Evolutionary conservation across 2,888 invertebrate species (phyloP).

Genomic region (Crematogaster levior): DNA sequence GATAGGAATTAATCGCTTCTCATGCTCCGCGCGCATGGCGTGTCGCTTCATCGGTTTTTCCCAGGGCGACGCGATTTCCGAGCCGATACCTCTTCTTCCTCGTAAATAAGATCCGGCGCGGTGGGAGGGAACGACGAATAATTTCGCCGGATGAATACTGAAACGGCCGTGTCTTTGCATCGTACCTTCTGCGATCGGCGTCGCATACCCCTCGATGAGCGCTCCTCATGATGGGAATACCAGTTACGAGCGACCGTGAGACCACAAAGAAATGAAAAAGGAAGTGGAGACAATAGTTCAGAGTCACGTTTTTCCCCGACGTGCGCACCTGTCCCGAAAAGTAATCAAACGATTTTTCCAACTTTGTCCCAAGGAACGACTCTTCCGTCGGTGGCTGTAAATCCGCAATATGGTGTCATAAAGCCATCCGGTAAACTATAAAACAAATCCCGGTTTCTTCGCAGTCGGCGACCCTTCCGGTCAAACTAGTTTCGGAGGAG

Average conservation of each 20-base stretch:
- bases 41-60: slow-evolving; percentile 68
- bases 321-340: slow-evolving; percentile 14
- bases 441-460: slow-evolving; percentile 52
- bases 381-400: neutral
- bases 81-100: slow-evolving; percentile 65
- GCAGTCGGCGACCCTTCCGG: slow-evolving; percentile 61
- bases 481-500: slow-evolving; percentile 78
- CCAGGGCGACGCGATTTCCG: slow-evolving; percentile 76
- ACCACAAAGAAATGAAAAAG: neutral
- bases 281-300: neutral
- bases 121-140: slow-evolving; percentile 69
- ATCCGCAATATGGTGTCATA: neutral
- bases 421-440: slow-evolving; percentile 46
- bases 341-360: neutral
- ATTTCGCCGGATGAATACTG: slow-evolving; percentile 76
- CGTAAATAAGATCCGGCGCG: slow-evolving; percentile 65
- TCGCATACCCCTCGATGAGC: neutral
- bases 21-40: slow-evolving; percentile 54
- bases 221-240: slow-evolving; percentile 45
- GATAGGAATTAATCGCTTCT: slow-evolving; percentile 64
- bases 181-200: neutral
- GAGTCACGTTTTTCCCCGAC: slow-evolving; percentile 1
- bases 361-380: neutral
- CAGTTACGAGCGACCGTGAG: neutral
- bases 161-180: slow-evolving; percentile 60